Percentiles rank a stretch among this genome's conserved stretches.
Evolutionary conservation across 2,888 invertebrate species (phyloP).

Genomic region (Pandemis heparana): DNA sequence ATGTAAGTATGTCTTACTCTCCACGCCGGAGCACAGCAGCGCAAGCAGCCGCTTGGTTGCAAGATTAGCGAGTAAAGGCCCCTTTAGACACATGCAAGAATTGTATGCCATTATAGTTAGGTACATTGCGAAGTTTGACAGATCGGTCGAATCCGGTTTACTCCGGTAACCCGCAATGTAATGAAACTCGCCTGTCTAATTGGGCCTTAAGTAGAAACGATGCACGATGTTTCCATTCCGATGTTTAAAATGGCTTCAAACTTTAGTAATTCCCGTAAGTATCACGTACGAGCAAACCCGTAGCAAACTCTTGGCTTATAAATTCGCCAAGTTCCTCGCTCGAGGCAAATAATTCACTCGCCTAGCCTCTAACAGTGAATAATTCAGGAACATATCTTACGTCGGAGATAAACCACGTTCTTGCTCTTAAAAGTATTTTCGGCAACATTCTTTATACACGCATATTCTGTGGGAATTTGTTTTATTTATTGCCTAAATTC

Average conservation of each 20-base stretch:
- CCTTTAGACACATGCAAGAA: too few relatives aligned
- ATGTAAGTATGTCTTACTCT: too few relatives aligned
- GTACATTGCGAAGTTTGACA: too few relatives aligned
- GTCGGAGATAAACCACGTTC: slow-evolving; percentile 40
- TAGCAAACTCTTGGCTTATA: slow-evolving; percentile 22
- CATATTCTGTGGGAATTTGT: slow-evolving; percentile 20
- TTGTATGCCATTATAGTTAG: too few relatives aligned
- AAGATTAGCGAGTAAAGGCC: too few relatives aligned
- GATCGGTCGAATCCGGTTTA: too few relatives aligned
- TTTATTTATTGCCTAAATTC: background rate
- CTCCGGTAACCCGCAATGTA: too few relatives aligned
- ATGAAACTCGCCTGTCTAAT: too few relatives aligned
- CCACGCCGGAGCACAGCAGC: too few relatives aligned
- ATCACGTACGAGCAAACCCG: slow-evolving; percentile 24
- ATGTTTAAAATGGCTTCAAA: background rate
- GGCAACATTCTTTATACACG: slow-evolving; percentile 26
- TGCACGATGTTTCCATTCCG: too few relatives aligned
- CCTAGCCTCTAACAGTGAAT: slow-evolving; percentile 42
- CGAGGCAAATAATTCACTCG: slow-evolving; percentile 41
- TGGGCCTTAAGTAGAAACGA: too few relatives aligned
- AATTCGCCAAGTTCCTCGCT: slow-evolving; percentile 38
- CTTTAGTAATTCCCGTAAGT: background rate
- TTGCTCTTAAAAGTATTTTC: slow-evolving; percentile 37
- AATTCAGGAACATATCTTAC: slow-evolving; percentile 42
- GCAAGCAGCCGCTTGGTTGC: too few relatives aligned